A percentile compares a stretch with the other conserved stretches of the same genome.
Conservation (phyloP, 2,888 invertebrate species). For the Eupithecia centaureata region DNA sequence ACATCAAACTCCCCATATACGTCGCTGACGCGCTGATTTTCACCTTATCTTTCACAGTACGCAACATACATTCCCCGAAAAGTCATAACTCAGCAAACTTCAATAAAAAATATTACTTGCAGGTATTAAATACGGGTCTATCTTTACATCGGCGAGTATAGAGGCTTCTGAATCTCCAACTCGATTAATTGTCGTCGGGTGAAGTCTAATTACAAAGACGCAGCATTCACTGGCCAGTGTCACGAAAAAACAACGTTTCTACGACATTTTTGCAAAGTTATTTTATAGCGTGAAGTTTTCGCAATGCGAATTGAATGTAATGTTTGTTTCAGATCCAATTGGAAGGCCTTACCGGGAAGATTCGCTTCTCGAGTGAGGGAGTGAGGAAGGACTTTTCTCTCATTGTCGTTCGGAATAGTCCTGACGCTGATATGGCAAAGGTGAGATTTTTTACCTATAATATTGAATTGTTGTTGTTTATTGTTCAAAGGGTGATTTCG, state of each 20-base stretch:
- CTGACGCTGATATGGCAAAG: conserved; percentile 89
- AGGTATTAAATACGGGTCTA: conserved; percentile 59
- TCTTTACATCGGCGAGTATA: conserved; percentile 53
- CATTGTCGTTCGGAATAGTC: conserved; percentile 95
- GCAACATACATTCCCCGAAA: conserved; percentile 37
- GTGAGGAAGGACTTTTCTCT: conserved; percentile 93
- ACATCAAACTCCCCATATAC: conserved; percentile 40
- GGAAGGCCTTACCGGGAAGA: conserved; percentile 93
- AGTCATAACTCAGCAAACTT: conserved; percentile 54
- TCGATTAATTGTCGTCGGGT: conserved; percentile 63
- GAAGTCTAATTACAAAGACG: conserved; percentile 63
- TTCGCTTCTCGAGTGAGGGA: conserved; percentile 94
- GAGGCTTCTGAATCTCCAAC: conserved; percentile 44
- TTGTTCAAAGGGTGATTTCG: too few relatives aligned
- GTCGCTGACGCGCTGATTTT: conserved; percentile 41
- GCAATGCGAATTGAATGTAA: conserved; percentile 46
- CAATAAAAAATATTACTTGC: conserved; percentile 59
- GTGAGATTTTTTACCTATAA: conserved; percentile 6
- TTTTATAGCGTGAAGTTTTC: conserved; percentile 22
- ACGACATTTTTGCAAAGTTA: conserved; percentile 24
- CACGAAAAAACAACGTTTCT: conserved; percentile 37
- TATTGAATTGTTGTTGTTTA: too few relatives aligned
- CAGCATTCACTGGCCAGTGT: conserved; percentile 49
- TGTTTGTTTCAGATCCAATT: conserved; percentile 90
- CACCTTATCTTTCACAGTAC: conserved; percentile 42